Conservation (phyloP, 2,888 invertebrate genomes). For the Tiphia femorata region DNA sequence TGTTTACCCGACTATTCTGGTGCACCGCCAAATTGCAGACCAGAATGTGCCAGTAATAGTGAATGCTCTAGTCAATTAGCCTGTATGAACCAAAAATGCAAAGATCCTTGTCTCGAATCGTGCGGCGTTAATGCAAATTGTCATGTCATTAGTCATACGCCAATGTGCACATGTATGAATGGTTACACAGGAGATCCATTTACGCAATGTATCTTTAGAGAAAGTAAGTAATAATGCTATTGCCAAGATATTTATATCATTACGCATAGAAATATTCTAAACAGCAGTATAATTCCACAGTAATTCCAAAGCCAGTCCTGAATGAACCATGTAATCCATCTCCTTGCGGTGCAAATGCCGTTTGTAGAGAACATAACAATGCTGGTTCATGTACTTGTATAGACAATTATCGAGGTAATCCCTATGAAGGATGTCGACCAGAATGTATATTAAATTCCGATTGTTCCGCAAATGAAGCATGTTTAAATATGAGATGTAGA, state of each 20-base stretch:
- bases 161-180: conserved; percentile 72
- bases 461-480: conserved; percentile 71
- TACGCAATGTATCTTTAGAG: conserved; percentile 68
- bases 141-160: conserved; percentile 69
- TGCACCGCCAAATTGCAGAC: conserved; percentile 69
- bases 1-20: conserved; percentile 74
- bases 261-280: neutral
- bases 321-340: conserved; percentile 78
- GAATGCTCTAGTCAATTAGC: conserved; percentile 60
- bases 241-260: neutral
- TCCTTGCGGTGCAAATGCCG: conserved; percentile 82
- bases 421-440: conserved; percentile 69
- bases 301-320: conserved; percentile 46
- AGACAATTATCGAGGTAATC: conserved; percentile 70
- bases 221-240: conserved; percentile 31
- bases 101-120: conserved; percentile 71
- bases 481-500: conserved; percentile 81
- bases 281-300: conserved; percentile 17
- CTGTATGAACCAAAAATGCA: conserved; percentile 71
- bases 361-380: conserved; percentile 73
- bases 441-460: conserved; percentile 71
- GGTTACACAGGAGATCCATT: conserved; percentile 76
- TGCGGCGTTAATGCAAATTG: conserved; percentile 70
- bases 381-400: conserved; percentile 72
- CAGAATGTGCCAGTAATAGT: conserved; percentile 65